phyloP scores from a whole-genome alignment of 53 echinoderm and acorn worm genomes.

The Pentamera pediparva region DNA sequence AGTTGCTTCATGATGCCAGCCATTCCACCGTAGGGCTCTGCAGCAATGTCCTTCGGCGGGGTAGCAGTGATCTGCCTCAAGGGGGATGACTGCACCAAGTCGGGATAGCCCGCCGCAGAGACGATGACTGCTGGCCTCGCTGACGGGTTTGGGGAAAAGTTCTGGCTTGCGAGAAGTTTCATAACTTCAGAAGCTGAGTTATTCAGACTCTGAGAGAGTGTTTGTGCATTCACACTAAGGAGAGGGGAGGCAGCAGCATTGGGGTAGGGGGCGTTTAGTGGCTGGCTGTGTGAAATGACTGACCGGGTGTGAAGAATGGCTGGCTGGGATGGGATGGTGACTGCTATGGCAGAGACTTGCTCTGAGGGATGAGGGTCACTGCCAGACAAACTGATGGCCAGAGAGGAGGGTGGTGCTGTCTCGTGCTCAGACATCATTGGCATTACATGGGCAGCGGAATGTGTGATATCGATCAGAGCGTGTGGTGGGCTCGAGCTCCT shows the following conservation, averaged over 20 bases:
- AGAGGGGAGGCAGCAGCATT: no score
- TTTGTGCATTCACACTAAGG: no score
- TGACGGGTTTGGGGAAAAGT: no score
- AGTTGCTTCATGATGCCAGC: slow-evolving; percentile 26
- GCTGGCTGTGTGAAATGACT: no score
- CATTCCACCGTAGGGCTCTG: not conserved
- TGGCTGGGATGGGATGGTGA: no score
- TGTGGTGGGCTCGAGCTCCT: not conserved
- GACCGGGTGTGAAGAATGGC: no score
- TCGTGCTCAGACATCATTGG: slow-evolving; percentile 9
- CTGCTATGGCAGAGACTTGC: no score
- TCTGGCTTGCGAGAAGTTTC: slow-evolving; percentile 28
- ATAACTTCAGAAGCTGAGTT: slow-evolving; percentile 29
- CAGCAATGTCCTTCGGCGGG: not conserved
- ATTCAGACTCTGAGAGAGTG: slow-evolving; percentile 6
- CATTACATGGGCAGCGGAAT: slow-evolving; percentile 19
- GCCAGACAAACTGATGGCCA: no score
- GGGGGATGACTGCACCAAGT: not conserved
- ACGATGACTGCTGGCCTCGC: not conserved
- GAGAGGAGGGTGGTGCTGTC: not conserved
- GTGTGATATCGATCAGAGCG: not conserved
- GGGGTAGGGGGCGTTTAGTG: no score
- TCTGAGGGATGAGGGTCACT: no score
- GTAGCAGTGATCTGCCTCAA: not conserved
- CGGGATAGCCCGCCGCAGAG: not conserved